These are phyloP conservation scores for Troglohyphantes excavatus DNA, from an alignment of 2,888 invertebrate species.

Conservation along the genomic window DNA sequence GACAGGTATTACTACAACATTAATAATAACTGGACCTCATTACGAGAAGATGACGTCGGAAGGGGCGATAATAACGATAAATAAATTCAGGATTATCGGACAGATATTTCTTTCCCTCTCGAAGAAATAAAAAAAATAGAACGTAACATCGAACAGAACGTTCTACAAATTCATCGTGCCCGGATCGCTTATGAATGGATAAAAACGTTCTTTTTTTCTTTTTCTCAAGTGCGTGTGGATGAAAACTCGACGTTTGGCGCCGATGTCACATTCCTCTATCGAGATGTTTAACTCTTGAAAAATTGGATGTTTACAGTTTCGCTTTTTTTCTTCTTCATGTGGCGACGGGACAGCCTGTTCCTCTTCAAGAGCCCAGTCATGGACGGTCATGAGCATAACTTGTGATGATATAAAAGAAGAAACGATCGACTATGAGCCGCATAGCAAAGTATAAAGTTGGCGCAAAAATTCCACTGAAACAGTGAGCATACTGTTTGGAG, in stretches of 20 bases:
- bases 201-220: conserved; percentile 5
- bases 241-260: conserved; percentile 55
- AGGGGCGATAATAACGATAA: conserved; percentile 20
- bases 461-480: too few species aligned
- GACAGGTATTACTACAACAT: conserved; percentile 39
- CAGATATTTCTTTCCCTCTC: background rate
- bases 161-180: background rate
- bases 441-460: too few species aligned
- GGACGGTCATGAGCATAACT: background rate
- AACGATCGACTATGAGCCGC: too few species aligned
- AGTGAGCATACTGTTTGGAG: too few species aligned
- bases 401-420: too few species aligned
- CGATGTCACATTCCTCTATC: conserved; percentile 43
- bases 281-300: conserved; percentile 29
- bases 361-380: conserved; percentile 2
- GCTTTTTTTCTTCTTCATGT: background rate
- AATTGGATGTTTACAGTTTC: conserved; percentile 18
- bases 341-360: conserved; percentile 1
- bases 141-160: background rate
- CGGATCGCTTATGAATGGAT: conserved; percentile 30
- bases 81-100: conserved; percentile 32
- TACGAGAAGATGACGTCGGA: conserved; percentile 7
- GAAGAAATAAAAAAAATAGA: background rate
- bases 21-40: conserved; percentile 38
- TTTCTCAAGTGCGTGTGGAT: background rate